A percentile compares a stretch with the other conserved stretches of the same genome.
These are phyloP conservation scores for Drosophila greeni DNA, from an alignment of 2,888 invertebrate genomes.

Conservation along the genomic window DNA sequence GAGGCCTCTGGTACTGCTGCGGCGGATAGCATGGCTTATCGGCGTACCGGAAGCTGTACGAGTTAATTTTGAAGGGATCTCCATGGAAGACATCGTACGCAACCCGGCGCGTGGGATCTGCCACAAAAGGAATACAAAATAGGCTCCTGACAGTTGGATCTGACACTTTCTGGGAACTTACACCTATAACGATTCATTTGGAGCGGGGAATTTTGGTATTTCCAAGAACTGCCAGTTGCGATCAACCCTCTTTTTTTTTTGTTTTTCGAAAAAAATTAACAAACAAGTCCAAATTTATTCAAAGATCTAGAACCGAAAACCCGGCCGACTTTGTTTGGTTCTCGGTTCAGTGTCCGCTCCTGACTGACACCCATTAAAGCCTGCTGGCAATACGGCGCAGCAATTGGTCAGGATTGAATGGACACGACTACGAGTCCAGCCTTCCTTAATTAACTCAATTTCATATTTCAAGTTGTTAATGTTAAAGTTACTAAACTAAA, in stretches of 20 bases:
- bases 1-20: conserved; percentile 46
- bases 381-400: conserved; percentile 54
- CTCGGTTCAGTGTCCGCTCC: conserved; percentile 13
- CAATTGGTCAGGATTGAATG: conserved; percentile 23
- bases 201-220: conserved; percentile 48
- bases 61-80: conserved; percentile 76
- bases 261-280: conserved; percentile 8
- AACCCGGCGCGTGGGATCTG: conserved; percentile 46
- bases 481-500: conserved; percentile 16
- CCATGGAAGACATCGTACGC: conserved; percentile 65
- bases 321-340: conserved; percentile 33
- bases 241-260: conserved; percentile 15
- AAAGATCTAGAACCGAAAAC: conserved; percentile 25
- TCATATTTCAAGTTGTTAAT: conserved; percentile 43
- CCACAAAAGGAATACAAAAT: background rate
- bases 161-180: conserved; percentile 32
- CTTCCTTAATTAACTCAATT: conserved; percentile 75
- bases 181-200: conserved; percentile 53
- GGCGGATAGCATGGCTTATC: conserved; percentile 61
- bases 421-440: conserved; percentile 19
- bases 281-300: conserved; percentile 16
- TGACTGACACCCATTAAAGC: conserved; percentile 54
- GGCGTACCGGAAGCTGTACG: conserved; percentile 75
- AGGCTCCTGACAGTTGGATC: conserved; percentile 2
- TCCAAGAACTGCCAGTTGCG: conserved; percentile 2